Conservation (phyloP, 2,888 invertebrate species). For the Epirrhoe alternata region DNA sequence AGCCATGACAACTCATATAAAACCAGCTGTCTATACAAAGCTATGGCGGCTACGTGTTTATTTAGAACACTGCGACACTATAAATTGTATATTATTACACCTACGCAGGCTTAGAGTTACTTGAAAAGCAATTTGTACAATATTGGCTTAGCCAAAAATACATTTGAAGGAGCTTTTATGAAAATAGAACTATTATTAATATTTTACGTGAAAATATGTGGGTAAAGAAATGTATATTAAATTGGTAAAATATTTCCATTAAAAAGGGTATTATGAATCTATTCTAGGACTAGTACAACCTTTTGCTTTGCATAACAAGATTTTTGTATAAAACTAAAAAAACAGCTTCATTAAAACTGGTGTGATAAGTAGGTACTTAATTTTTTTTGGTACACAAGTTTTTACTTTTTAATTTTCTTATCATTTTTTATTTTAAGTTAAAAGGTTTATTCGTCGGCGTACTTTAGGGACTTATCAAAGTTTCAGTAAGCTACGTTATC, state of each 20-base stretch:
- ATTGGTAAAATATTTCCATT: background rate
- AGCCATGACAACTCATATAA: background rate
- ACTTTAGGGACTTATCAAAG: constrained; percentile 34
- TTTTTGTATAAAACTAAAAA: no score
- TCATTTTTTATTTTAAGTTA: constrained; percentile 14
- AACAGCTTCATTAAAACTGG: background rate
- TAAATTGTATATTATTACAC: constrained; percentile 43
- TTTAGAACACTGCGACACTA: constrained; percentile 43
- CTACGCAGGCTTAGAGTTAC: constrained; percentile 30
- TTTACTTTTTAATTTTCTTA: constrained; percentile 8
- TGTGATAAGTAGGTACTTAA: no score
- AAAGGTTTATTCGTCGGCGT: constrained; percentile 11
- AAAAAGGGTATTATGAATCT: background rate
- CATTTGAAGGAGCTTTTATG: background rate
- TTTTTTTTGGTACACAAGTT: background rate
- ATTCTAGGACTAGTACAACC: no score
- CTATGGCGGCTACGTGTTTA: constrained; percentile 37
- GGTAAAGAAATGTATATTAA: background rate
- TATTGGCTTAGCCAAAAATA: constrained; percentile 11
- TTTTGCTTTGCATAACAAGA: no score
- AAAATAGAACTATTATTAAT: background rate
- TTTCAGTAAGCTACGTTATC: constrained; percentile 29
- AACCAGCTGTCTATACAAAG: constrained; percentile 7
- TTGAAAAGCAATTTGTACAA: constrained; percentile 22
- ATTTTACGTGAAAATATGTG: background rate